These are phyloP conservation scores for Hydropsyche tenuis DNA, from an alignment of 1,140 invertebrate species.

Conservation along the genomic window DNA sequence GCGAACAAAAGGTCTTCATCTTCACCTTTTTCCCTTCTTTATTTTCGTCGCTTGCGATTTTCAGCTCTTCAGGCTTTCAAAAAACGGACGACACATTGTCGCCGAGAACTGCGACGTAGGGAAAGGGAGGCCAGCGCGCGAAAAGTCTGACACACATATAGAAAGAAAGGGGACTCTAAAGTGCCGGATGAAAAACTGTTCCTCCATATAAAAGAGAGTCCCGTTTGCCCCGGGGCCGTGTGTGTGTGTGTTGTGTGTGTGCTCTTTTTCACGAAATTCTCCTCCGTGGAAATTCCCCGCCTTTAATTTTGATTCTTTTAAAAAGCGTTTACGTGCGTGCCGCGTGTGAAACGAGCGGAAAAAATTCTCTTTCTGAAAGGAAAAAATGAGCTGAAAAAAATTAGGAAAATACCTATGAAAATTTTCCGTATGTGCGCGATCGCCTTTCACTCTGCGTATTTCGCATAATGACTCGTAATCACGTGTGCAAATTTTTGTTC, in stretches of 20 bases:
- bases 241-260: no score
- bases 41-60: not conserved
- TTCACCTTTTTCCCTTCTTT: no score
- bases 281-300: not conserved
- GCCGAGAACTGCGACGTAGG: not conserved
- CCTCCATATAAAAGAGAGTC: not conserved
- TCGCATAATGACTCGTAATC: slow-evolving; percentile 7
- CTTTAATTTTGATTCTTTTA: slow-evolving; percentile 14
- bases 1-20: no score
- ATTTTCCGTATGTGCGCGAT: not conserved
- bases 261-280: not conserved
- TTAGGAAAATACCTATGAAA: not conserved
- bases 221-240: not conserved
- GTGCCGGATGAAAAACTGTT: not conserved
- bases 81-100: not conserved
- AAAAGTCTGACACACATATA: no score
- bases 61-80: not conserved
- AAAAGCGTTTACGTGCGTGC: not conserved
- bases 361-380: no score
- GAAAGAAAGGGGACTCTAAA: no score
- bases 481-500: slow-evolving; percentile 8
- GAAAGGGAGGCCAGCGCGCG: no score
- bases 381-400: not conserved
- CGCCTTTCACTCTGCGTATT: not conserved
- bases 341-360: no score